These are phyloP conservation scores for Oscheius sp. DNA, from an alignment of 2,888 invertebrate species.

Conservation along the genomic window DNA sequence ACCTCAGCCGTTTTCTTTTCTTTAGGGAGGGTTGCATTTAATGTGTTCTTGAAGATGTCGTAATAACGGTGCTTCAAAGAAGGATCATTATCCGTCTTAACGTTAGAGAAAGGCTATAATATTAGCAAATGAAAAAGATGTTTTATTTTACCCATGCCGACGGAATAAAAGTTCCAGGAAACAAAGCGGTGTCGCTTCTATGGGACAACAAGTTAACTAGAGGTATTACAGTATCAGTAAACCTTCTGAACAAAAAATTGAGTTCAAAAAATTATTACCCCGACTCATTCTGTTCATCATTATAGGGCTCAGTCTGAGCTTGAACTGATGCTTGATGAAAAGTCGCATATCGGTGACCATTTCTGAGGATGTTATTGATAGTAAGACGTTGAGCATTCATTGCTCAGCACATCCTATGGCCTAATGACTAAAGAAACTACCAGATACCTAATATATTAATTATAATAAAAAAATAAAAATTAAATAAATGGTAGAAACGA, in stretches of 20 bases:
- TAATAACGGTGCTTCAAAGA: background rate
- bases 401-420: conserved; percentile 19
- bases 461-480: background rate
- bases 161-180: background rate
- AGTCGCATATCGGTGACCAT: conserved; percentile 20
- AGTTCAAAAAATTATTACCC: background rate
- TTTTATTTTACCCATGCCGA: conserved; percentile 1
- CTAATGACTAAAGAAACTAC: background rate
- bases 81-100: background rate
- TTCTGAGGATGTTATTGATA: conserved; percentile 16
- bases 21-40: background rate
- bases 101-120: background rate
- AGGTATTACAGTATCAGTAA: conserved; percentile 6
- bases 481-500: background rate
- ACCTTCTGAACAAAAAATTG: conserved; percentile 10
- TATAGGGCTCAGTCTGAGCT: conserved; percentile 15
- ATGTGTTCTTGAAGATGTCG: background rate
- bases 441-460: background rate
- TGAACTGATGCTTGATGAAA: conserved; percentile 10
- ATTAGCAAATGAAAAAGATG: background rate
- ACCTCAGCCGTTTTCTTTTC: conserved; percentile 22
- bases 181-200: background rate
- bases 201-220: conserved; percentile 12
- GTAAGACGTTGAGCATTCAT: conserved; percentile 31
- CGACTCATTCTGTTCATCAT: conserved; percentile 20